These are phyloP conservation scores for Dendrolimus pini DNA, from an alignment of 2,888 invertebrate species.

Conservation along the genomic window DNA sequence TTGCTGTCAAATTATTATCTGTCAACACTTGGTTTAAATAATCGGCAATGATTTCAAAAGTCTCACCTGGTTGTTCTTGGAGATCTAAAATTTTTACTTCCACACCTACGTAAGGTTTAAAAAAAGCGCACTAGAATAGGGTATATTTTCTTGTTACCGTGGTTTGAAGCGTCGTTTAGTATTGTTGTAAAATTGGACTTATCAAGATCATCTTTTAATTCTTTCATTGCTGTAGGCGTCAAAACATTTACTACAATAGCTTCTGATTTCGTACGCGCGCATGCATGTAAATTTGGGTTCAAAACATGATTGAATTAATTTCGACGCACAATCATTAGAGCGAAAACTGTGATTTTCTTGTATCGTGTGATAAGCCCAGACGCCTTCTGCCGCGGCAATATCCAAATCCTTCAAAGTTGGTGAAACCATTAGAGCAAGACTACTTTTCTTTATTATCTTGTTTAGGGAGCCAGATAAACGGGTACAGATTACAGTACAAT, in stretches of 20 bases:
- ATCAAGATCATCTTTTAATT: constrained; percentile 21
- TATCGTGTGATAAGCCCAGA: constrained; percentile 13
- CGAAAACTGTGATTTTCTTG: constrained; percentile 12
- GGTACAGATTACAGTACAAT: no score
- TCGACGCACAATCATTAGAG: constrained; percentile 1
- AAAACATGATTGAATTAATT: constrained; percentile 19
- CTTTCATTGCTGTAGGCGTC: constrained; percentile 15
- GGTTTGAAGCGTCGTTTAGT: constrained; percentile 22
- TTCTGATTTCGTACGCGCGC: constrained; percentile 16
- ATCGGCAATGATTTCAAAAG: constrained; percentile 20
- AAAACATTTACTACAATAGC: constrained; percentile 24
- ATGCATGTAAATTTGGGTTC: constrained; percentile 24
- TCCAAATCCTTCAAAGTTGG: constrained; percentile 14
- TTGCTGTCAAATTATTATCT: constrained; percentile 23
- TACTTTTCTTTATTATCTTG: no score
- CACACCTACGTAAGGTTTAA: constrained; percentile 19
- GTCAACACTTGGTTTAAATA: constrained; percentile 24
- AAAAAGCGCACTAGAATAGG: constrained; percentile 23
- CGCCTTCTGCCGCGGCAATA: constrained; percentile 12
- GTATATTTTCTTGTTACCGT: constrained; percentile 24
- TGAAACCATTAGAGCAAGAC: no score
- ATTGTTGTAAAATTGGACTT: constrained; percentile 21
- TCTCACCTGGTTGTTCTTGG: constrained; percentile 20
- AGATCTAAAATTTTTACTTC: constrained; percentile 23
- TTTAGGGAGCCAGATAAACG: no score